A percentile compares a stretch with the other conserved stretches of the same genome.
Evolutionary conservation across 2,797 vertebrate genomes (phyloP).

Genomic region (Callimico goeldii): DNA sequence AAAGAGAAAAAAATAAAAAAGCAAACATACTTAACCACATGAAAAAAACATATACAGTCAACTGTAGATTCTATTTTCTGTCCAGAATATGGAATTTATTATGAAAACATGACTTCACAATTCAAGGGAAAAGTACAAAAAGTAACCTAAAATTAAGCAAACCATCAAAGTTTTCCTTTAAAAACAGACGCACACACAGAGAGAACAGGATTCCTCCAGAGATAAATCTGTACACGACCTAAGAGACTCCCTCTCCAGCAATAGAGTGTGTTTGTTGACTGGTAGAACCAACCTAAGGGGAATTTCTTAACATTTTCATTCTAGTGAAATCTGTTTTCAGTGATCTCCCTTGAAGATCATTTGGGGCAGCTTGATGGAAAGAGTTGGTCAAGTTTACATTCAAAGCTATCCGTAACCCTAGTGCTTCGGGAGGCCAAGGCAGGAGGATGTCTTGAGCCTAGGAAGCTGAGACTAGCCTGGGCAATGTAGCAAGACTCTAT

Average conservation of each 20-base stretch:
- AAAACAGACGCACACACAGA: neutral
- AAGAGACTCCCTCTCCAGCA: neutral
- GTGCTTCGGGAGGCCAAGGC: neutral
- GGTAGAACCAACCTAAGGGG: neutral
- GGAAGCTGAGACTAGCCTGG: neutral
- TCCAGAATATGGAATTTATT: conserved; percentile 12
- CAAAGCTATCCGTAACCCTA: neutral
- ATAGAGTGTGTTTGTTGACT: neutral
- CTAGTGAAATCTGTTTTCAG: neutral
- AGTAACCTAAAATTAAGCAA: conserved; percentile 1
- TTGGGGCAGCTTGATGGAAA: neutral
- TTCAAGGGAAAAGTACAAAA: neutral
- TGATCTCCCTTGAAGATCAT: neutral
- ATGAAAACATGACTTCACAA: conserved; percentile 1
- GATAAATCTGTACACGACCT: neutral
- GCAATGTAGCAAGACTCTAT: neutral
- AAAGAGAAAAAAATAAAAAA: neutral
- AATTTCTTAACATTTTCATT: conserved; percentile 6
- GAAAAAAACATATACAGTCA: neutral
- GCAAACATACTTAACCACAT: neutral
- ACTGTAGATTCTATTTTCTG: neutral
- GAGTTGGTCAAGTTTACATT: neutral
- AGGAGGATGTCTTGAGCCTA: neutral
- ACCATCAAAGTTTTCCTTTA: neutral
- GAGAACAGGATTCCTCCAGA: neutral